phyloP scores from a whole-genome alignment of 2,797 vertebrate species.

The Sebastolobus altivelis region DNA sequence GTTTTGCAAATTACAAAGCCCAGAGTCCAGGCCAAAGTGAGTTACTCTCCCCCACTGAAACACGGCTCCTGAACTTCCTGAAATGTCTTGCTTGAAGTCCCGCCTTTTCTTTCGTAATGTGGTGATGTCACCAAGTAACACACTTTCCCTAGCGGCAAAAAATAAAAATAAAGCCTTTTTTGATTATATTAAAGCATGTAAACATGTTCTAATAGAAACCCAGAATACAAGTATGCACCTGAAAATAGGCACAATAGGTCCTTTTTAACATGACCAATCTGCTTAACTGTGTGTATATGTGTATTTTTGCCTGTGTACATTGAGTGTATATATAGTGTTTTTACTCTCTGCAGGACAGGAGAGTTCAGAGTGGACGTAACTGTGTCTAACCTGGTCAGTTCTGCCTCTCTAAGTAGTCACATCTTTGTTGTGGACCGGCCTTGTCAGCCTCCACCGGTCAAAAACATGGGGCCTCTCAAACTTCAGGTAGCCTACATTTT shows the following conservation, averaged over 20 bases:
- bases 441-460: conserved; percentile 88
- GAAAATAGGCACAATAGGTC: too few relatives aligned
- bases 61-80: too few relatives aligned
- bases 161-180: too few relatives aligned
- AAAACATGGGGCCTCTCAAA: conserved; percentile 87
- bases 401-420: conserved; percentile 78
- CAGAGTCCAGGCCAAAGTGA: too few relatives aligned
- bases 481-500: conserved; percentile 81
- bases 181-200: too few relatives aligned
- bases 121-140: too few relatives aligned
- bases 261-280: neutral
- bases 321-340: conserved; percentile 4
- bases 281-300: neutral
- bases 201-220: too few relatives aligned
- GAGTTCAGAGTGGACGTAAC: conserved; percentile 84
- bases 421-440: conserved; percentile 84
- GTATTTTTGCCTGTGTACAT: neutral
- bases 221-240: fast-evolving
- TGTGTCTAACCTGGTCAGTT: conserved; percentile 85
- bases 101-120: fast-evolving
- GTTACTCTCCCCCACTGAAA: too few relatives aligned
- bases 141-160: fast-evolving
- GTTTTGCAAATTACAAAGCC: too few relatives aligned
- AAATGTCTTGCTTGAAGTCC: too few relatives aligned
- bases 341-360: conserved; percentile 80